Conservation (phyloP, 1,140 invertebrate species). For the Hermatobates lingyangjiaoensis region DNA sequence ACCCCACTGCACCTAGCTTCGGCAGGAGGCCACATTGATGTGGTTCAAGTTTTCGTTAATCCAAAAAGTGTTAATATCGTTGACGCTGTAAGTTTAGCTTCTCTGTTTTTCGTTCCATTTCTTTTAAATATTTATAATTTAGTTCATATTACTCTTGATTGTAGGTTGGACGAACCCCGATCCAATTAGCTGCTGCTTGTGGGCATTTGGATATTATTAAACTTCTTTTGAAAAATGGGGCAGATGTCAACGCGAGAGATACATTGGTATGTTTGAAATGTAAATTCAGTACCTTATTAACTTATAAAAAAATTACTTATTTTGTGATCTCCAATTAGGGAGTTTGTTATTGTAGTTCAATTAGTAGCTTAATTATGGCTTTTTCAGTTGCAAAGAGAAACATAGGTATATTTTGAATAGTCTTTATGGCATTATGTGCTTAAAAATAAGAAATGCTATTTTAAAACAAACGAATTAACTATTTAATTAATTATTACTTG, state of each 20-base stretch:
- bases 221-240: constrained; percentile 45
- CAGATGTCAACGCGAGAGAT: constrained; percentile 54
- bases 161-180: constrained; percentile 50
- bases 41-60: constrained; percentile 25
- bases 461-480: too few relatives aligned
- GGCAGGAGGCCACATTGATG: constrained; percentile 26
- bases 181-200: constrained; percentile 66
- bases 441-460: too few relatives aligned
- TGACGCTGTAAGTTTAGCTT: constrained; percentile 22
- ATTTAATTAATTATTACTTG: too few relatives aligned
- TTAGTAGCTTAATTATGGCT: too few relatives aligned
- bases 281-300: constrained; percentile 19
- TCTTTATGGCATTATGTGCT: too few relatives aligned
- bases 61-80: constrained; percentile 24
- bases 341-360: too few relatives aligned
- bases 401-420: too few relatives aligned
- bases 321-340: too few relatives aligned
- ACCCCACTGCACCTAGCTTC: constrained; percentile 30
- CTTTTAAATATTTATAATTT: not conserved
- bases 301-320: too few relatives aligned
- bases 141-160: constrained; percentile 17
- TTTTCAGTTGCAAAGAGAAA: too few relatives aligned
- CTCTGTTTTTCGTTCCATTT: not conserved
- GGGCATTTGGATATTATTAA: constrained; percentile 58
- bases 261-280: constrained; percentile 46